Evolutionary conservation across 1,140 invertebrate species (phyloP).

Genomic region (Cyclargus thomasi): DNA sequence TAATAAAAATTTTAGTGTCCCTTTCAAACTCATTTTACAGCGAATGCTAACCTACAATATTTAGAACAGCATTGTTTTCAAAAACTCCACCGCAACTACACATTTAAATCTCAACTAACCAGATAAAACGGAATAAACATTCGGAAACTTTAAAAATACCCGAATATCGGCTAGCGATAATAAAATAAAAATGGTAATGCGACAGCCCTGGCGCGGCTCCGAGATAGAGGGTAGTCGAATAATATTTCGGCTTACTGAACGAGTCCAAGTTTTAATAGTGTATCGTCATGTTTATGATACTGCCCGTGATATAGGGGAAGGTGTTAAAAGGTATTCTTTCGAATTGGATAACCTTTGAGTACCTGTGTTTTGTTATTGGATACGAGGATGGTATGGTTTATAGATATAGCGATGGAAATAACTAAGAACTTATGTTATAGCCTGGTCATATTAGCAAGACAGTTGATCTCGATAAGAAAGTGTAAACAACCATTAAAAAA

Average conservation of each 20-base stretch:
- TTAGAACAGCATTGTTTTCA: not conserved
- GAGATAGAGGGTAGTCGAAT: constrained; percentile 62
- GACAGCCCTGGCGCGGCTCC: constrained; percentile 53
- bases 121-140: constrained; percentile 33
- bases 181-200: constrained; percentile 65
- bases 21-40: too few species aligned
- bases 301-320: constrained; percentile 41
- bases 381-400: too few species aligned
- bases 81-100: not conserved
- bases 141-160: constrained; percentile 46
- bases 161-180: constrained; percentile 39
- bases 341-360: constrained; percentile 8
- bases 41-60: not conserved
- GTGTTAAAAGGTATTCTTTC: constrained; percentile 40
- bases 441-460: too few species aligned
- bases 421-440: too few species aligned
- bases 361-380: not conserved
- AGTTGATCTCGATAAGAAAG: too few species aligned
- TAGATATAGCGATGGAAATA: too few species aligned
- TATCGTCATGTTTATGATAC: constrained; percentile 70
- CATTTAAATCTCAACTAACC: constrained; percentile 37
- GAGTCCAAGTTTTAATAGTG: constrained; percentile 74
- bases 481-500: too few species aligned
- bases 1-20: too few species aligned
- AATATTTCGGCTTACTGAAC: constrained; percentile 73